phyloP scores from a whole-genome alignment of 1,140 invertebrate genomes.

The Saccostrea glomerata region DNA sequence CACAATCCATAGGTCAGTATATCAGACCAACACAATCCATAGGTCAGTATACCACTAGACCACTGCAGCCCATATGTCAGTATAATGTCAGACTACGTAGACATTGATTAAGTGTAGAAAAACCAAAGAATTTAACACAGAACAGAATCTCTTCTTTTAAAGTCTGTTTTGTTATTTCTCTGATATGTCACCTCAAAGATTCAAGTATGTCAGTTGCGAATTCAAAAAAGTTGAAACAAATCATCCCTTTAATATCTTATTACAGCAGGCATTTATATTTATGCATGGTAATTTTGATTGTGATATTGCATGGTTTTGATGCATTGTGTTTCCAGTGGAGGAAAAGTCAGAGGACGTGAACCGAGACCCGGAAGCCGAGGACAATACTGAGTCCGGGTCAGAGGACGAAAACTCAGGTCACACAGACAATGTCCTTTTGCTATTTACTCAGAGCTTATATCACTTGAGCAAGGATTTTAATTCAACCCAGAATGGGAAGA shows the following conservation, averaged over 20 bases:
- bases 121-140: neutral
- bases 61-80: neutral
- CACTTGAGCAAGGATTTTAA: neutral
- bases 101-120: too few species aligned
- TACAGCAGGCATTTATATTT: neutral
- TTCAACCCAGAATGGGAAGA: neutral
- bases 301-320: constrained; percentile 4
- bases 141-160: neutral
- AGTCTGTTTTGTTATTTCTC: neutral
- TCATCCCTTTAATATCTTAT: too few species aligned
- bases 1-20: constrained; percentile 60
- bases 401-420: constrained; percentile 13
- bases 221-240: too few species aligned
- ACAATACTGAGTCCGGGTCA: constrained; percentile 4
- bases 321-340: constrained; percentile 7
- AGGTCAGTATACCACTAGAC: constrained; percentile 49
- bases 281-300: neutral
- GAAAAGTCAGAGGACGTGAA: neutral
- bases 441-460: neutral
- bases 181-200: neutral
- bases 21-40: neutral
- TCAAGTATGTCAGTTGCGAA: too few species aligned
- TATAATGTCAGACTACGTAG: constrained; percentile 60
- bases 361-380: neutral
- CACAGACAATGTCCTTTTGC: neutral